phyloP scores from a whole-genome alignment of 1,140 invertebrate species.

The Bombus pyrosoma region DNA sequence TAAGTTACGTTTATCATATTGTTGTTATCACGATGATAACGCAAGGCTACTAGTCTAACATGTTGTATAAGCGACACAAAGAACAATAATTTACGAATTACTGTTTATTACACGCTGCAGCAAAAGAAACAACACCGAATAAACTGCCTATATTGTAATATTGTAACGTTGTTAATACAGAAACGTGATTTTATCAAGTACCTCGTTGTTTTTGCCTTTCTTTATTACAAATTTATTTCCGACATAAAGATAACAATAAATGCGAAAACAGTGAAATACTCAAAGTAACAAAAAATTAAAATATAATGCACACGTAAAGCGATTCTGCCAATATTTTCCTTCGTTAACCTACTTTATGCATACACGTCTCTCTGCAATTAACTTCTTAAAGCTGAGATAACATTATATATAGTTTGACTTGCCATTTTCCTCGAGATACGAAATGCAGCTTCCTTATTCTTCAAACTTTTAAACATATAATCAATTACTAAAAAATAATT shows the following conservation, averaged over 20 bases:
- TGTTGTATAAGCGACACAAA: not conserved
- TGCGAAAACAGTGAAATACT: not conserved
- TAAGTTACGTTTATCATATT: constrained; percentile 7
- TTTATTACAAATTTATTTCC: not conserved
- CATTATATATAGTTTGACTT: not conserved
- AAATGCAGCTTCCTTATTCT: not conserved
- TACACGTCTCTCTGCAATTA: not conserved
- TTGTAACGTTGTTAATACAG: constrained; percentile 67
- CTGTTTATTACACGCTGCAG: constrained; percentile 5
- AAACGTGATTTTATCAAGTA: constrained; percentile 61
- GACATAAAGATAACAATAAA: not conserved
- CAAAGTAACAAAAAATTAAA: not conserved
- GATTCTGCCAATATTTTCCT: not conserved
- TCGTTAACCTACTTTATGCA: constrained; percentile 29
- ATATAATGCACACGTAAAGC: not conserved
- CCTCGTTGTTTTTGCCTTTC: not conserved
- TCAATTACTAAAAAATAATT: not conserved
- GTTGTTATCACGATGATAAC: constrained; percentile 16
- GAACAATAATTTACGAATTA: constrained; percentile 45
- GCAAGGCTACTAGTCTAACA: constrained; percentile 36
- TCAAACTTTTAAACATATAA: not conserved
- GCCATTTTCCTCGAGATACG: not conserved
- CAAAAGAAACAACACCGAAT: constrained; percentile 44
- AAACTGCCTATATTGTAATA: constrained; percentile 56
- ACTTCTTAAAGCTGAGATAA: not conserved